Percentiles rank a stretch among this genome's conserved stretches.
Conservation (phyloP, 2,113 vertebrate species). For the Apeltes quadracus region DNA sequence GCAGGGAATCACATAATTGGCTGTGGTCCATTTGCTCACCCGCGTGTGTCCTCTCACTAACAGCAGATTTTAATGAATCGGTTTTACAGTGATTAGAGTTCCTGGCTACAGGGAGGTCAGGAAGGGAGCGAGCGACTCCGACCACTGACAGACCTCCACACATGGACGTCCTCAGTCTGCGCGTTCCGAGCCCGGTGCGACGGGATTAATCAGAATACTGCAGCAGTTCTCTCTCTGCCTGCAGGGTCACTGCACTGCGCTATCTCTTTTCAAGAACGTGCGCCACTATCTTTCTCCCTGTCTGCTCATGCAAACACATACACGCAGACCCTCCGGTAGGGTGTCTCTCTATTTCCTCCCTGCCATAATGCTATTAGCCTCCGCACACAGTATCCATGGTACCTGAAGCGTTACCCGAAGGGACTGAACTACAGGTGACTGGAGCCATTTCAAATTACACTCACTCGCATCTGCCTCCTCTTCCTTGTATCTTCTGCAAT, state of each 20-base stretch:
- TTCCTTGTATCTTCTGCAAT: conserved; percentile 23
- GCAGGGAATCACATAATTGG: conserved; percentile 78
- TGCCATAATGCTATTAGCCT: conserved; percentile 47
- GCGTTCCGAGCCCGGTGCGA: conserved; percentile 36
- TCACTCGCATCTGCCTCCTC: conserved; percentile 25
- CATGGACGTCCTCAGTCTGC: conserved; percentile 36
- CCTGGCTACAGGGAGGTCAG: conserved; percentile 66
- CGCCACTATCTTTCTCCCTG: conserved; percentile 21
- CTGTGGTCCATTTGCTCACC: conserved; percentile 75
- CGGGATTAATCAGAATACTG: conserved; percentile 56
- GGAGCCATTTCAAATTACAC: conserved; percentile 38
- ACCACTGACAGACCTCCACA: conserved; percentile 49
- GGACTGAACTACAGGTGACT: conserved; percentile 52
- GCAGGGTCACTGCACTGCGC: conserved; percentile 44
- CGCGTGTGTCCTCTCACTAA: conserved; percentile 74
- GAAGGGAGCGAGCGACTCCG: conserved; percentile 55
- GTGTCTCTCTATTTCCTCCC: conserved; percentile 43
- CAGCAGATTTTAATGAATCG: conserved; percentile 80
- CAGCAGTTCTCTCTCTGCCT: conserved; percentile 52
- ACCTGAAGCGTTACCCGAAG: conserved; percentile 28
- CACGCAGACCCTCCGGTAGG: not conserved
- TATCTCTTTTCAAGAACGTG: conserved; percentile 48
- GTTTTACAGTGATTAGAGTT: conserved; percentile 78
- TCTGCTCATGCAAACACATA: conserved; percentile 8
- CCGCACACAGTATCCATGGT: conserved; percentile 28